These are phyloP conservation scores for Scaptomyza caliginosa DNA, from an alignment of 2,888 invertebrate species.

Conservation along the genomic window DNA sequence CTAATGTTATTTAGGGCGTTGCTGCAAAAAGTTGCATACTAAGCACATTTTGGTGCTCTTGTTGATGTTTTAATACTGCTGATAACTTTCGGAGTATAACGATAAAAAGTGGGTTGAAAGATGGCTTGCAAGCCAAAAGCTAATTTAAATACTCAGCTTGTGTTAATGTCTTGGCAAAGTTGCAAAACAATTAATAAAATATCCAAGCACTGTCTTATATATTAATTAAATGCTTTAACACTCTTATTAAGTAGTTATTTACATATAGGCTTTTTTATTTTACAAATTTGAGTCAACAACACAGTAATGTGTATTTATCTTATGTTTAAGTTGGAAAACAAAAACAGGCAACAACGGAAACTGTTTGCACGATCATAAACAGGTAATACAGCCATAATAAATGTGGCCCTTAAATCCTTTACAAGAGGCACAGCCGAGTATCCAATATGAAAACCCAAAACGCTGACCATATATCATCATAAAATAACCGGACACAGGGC, in stretches of 20 bases:
- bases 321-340: background rate
- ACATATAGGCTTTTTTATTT: too few relatives aligned
- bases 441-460: slow-evolving; percentile 35
- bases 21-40: slow-evolving; percentile 49
- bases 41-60: slow-evolving; percentile 32
- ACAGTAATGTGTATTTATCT: background rate
- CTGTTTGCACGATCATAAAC: slow-evolving; percentile 24
- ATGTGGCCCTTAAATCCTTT: slow-evolving; percentile 59
- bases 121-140: slow-evolving; percentile 2
- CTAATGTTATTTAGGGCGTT: slow-evolving; percentile 50
- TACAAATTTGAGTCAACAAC: background rate
- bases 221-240: too few relatives aligned
- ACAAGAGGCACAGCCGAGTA: slow-evolving; percentile 30
- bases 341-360: background rate
- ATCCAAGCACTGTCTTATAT: too few relatives aligned
- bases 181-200: too few relatives aligned
- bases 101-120: slow-evolving; percentile 6
- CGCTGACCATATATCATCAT: slow-evolving; percentile 69
- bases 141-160: slow-evolving; percentile 4
- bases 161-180: too few relatives aligned
- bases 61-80: slow-evolving; percentile 10
- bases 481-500: slow-evolving; percentile 50
- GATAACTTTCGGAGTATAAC: slow-evolving; percentile 24
- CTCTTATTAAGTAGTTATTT: too few relatives aligned
- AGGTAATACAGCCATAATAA: slow-evolving; percentile 49